These are phyloP conservation scores for Thalassophryne amazonica DNA, from an alignment of 2,797 vertebrate species.

Conservation along the genomic window DNA sequence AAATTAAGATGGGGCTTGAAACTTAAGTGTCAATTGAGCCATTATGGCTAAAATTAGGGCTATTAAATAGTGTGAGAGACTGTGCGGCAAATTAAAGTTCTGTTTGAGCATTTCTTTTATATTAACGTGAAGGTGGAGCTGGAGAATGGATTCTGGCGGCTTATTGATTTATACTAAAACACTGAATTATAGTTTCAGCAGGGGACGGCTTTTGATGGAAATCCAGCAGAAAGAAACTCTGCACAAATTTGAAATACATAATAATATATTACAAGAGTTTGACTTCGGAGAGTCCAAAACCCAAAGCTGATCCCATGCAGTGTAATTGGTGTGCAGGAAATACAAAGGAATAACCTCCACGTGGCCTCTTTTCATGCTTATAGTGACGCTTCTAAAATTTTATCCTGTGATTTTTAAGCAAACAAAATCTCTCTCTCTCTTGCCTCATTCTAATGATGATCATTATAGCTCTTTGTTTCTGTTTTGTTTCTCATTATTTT, in stretches of 20 bases:
- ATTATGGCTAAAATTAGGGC: slow-evolving; percentile 65
- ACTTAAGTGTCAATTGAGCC: slow-evolving; percentile 72
- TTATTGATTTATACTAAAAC: slow-evolving; percentile 77
- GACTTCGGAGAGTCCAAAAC: slow-evolving; percentile 67
- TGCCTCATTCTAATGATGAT: slow-evolving; percentile 9
- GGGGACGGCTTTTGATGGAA: slow-evolving; percentile 70
- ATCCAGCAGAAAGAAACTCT: slow-evolving; percentile 66
- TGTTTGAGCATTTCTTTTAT: slow-evolving; percentile 68
- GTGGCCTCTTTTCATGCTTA: slow-evolving; percentile 32
- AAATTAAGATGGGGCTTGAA: slow-evolving; percentile 68
- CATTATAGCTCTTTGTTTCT: slow-evolving; percentile 22
- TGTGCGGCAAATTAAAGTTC: slow-evolving; percentile 65
- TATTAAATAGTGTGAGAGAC: slow-evolving; percentile 65
- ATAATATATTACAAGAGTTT: slow-evolving; percentile 74
- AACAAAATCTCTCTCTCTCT: too few species aligned
- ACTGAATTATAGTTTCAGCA: slow-evolving; percentile 75
- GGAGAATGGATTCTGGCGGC: slow-evolving; percentile 60
- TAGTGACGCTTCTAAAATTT: slow-evolving; percentile 28
- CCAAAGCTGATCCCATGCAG: slow-evolving; percentile 64
- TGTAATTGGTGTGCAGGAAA: slow-evolving; percentile 65
- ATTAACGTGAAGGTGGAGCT: slow-evolving; percentile 73
- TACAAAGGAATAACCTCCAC: slow-evolving; percentile 59
- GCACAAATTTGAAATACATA: slow-evolving; percentile 63
- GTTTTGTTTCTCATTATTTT: slow-evolving; percentile 17
- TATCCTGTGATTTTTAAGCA: too few species aligned